These are phyloP conservation scores for Enteromius anoplus DNA, from an alignment of 2,797 vertebrate species.

Conservation along the genomic window DNA sequence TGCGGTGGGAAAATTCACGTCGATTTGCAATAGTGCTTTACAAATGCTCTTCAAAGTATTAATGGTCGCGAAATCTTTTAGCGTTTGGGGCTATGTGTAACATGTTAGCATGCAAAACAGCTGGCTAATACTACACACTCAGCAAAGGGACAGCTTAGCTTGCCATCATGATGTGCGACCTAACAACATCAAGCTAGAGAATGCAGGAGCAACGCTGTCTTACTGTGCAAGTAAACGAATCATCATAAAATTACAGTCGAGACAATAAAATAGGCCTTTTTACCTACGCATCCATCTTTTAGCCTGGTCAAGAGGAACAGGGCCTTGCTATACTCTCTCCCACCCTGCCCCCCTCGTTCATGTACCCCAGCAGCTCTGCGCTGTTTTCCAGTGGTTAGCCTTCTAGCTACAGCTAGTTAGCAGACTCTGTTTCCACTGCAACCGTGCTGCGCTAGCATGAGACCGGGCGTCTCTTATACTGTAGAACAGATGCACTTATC, in stretches of 20 bases:
- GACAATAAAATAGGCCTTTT: conserved; percentile 64
- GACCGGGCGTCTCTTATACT: conserved; percentile 59
- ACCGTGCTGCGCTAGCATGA: conserved; percentile 67
- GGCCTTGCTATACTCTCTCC: conserved; percentile 80
- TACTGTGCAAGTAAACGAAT: conserved; percentile 26
- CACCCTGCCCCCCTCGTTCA: conserved; percentile 70
- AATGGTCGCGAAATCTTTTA: conserved; percentile 23
- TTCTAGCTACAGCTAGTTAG: conserved; percentile 60
- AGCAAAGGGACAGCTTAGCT: conserved; percentile 24
- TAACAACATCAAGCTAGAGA: conserved; percentile 40
- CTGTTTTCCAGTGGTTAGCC: conserved; percentile 79
- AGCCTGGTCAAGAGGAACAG: conserved; percentile 72
- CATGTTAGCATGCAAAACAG: conserved; percentile 64
- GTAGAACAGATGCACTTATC: conserved; percentile 42
- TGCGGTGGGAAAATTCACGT: neutral
- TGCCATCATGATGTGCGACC: conserved; percentile 42
- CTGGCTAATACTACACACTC: conserved; percentile 56
- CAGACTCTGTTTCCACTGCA: conserved; percentile 76
- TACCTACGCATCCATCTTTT: conserved; percentile 76
- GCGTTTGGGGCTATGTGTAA: conserved; percentile 25
- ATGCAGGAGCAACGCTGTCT: conserved; percentile 28
- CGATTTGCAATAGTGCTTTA: neutral
- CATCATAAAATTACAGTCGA: conserved; percentile 32
- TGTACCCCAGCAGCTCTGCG: conserved; percentile 74
- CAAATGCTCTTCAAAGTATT: neutral